phyloP scores from a whole-genome alignment of 1,140 invertebrate species.

The Drosophila teissieri region DNA sequence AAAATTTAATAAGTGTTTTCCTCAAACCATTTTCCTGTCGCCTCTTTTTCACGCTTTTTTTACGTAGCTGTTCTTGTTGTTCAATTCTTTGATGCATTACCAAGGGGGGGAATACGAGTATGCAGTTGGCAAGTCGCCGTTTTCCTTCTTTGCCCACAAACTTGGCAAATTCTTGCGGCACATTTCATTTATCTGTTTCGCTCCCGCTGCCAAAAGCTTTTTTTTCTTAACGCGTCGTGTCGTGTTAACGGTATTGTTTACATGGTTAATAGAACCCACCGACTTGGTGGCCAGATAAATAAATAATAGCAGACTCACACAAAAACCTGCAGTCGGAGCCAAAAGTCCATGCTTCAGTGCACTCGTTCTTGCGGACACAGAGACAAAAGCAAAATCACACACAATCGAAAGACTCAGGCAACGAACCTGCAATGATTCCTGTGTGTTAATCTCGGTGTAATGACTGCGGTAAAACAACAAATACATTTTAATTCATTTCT shows the following conservation, averaged over 20 bases:
- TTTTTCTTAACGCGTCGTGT: conserved; percentile 46
- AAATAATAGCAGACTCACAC: conserved; percentile 60
- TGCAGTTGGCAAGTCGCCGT: conserved; percentile 48
- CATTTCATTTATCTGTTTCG: conserved; percentile 46
- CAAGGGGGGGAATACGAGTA: conserved; percentile 15
- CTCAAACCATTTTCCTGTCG: conserved; percentile 66
- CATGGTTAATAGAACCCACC: conserved; percentile 75
- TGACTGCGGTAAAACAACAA: conserved; percentile 15
- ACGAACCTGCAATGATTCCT: conserved; percentile 61
- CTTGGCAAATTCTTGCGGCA: conserved; percentile 62
- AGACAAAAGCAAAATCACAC: conserved; percentile 20
- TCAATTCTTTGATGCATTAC: conserved; percentile 60
- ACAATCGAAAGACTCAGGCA: conserved; percentile 74
- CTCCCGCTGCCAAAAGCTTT: conserved; percentile 18
- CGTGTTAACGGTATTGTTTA: conserved; percentile 80
- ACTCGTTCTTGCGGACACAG: conserved; percentile 31
- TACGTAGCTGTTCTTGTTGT: conserved; percentile 44
- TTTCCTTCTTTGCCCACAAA: conserved; percentile 14
- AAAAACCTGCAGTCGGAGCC: conserved; percentile 34
- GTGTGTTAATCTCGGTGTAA: conserved; percentile 23
- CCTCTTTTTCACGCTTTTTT: conserved; percentile 61
- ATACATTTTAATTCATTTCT: conserved; percentile 39
- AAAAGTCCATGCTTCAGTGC: conserved; percentile 59
- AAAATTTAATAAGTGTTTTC: conserved; percentile 82
- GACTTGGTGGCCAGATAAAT: conserved; percentile 70